Evolutionary conservation across 37 sponge, comb jelly and placozoan genomes (phyloP), one percentile per base, ranked within the genome.

Genomic region (Amphimedon queenslandica): DNA sequence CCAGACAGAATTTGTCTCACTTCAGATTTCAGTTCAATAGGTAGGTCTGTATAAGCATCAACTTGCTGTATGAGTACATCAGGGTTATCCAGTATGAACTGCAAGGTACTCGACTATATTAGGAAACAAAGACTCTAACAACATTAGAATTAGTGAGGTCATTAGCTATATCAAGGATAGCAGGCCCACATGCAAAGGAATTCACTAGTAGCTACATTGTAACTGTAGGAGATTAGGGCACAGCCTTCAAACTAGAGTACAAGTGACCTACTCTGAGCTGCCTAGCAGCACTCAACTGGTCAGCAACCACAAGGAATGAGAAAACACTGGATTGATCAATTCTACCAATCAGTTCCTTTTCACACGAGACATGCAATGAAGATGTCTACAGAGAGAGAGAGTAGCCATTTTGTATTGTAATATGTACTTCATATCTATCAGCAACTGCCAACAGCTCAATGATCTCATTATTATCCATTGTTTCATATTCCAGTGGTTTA

Each of bases 361-460:
- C 81, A 71, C 87, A 87, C 47, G 43, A 13, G 18, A 16, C n/a
- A 24, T 66, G 64, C 57, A 87, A 72, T 0, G 42, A 34, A 0
- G 57, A 38, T 2, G 71, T 76, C 77, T 87, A 73, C 32, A 66
- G 74, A 23, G 25, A 36, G 42, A 16, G 27, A 21, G 25, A 37
- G 3, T 3, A 47, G 13, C 8, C 13, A 47, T 47, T 13, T 47
- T 47, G 8, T 47, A 13, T 13, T 47, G 13, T 47, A 25, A n/a
- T 11, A n/a, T 42, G 10, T 40, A 61, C 64, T 64, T 75, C 42
- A 38, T 38, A 75, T 37, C 73, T 74, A 29, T 87, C 87, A 32
- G 81, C 87, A 21, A 80, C 72, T 30, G 69, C 73, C 77, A 87
- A 47, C 37, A 87, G 39, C 58, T 87, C 87, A 18, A 77, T 24